phyloP scores from a whole-genome alignment of 2,888 invertebrate genomes.

The Aphrophora alni region DNA sequence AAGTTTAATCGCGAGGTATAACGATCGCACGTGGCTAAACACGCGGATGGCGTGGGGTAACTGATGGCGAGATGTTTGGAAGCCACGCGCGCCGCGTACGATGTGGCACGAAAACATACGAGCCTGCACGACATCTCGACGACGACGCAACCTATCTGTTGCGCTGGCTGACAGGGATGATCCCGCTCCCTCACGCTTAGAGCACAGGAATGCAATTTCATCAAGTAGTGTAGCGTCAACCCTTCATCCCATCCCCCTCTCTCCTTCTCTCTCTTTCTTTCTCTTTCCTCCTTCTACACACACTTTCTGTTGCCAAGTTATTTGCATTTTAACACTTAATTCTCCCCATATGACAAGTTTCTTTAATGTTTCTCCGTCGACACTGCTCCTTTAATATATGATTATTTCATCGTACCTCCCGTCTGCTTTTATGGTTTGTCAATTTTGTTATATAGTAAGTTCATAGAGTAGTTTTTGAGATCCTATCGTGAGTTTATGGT shows the following conservation, averaged over 20 bases:
- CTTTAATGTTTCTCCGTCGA: not conserved
- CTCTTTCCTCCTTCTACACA: not conserved
- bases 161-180: constrained; percentile 6
- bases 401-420: not conserved
- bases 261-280: not conserved
- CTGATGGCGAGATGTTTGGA: not conserved
- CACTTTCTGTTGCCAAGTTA: not conserved
- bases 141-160: constrained; percentile 1
- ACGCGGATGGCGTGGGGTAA: not conserved
- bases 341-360: not conserved
- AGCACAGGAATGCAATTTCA: constrained; percentile 9
- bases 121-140: not conserved
- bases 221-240: constrained; percentile 9
- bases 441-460: not conserved
- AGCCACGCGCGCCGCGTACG: not conserved
- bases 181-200: constrained; percentile 2
- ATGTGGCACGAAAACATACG: not conserved
- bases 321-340: constrained; percentile 9
- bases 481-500: not conserved
- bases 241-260: not conserved
- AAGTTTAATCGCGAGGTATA: not conserved
- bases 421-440: not conserved
- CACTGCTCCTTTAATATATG: not conserved
- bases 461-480: not conserved
- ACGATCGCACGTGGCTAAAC: not conserved